A percentile compares a stretch with the other conserved stretches of the same genome.
phyloP scores from a whole-genome alignment of 2,113 vertebrate species.

The Mastomys natalensis region DNA sequence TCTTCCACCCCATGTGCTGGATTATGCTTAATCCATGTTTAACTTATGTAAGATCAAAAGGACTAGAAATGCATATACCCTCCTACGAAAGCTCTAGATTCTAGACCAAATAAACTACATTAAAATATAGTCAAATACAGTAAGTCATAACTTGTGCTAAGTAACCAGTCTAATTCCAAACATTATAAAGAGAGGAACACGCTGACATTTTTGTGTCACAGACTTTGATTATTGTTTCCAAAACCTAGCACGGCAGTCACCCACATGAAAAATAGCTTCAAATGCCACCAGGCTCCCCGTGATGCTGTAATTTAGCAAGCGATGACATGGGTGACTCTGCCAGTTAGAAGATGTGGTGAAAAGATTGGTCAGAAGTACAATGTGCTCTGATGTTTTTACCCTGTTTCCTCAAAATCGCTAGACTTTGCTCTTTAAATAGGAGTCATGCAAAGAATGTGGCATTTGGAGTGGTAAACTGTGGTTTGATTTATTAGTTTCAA shows the following conservation, averaged over 20 bases:
- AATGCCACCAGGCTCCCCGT: background rate
- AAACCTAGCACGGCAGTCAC: background rate
- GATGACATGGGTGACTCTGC: background rate
- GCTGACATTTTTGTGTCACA: background rate
- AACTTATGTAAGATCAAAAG: background rate
- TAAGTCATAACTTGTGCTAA: background rate
- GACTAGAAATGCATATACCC: background rate
- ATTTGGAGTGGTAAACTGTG: slow-evolving; percentile 4
- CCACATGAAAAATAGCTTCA: background rate
- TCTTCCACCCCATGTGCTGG: background rate
- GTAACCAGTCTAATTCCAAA: slow-evolving; percentile 3
- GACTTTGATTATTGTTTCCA: slow-evolving; percentile 3
- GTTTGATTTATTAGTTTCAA: background rate
- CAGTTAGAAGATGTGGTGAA: slow-evolving; percentile 59
- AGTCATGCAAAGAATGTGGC: background rate
- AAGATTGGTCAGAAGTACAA: slow-evolving; percentile 44
- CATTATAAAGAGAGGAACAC: background rate
- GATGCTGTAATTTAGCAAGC: slow-evolving; percentile 39
- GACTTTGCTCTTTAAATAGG: slow-evolving; percentile 34
- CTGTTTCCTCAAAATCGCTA: slow-evolving; percentile 39
- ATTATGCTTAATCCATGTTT: background rate
- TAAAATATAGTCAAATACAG: background rate
- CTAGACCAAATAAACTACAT: background rate
- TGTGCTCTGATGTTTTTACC: background rate
- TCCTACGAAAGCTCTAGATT: background rate